Conservation (phyloP, 1,140 invertebrate species). For the Meloidogyne exigua region DNA sequence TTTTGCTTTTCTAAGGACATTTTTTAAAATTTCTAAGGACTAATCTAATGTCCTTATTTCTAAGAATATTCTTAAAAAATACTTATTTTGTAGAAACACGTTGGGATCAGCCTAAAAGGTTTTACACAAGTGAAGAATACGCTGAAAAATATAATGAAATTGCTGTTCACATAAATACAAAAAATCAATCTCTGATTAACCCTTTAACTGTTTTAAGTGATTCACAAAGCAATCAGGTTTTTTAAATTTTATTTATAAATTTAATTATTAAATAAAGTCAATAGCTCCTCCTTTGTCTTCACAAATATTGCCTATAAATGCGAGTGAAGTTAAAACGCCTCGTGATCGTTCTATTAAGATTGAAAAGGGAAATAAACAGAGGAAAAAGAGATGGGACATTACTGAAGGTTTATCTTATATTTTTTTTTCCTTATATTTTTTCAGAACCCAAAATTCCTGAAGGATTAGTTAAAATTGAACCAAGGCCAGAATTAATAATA, state of each 20-base stretch:
- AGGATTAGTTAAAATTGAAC: slow-evolving; percentile 16
- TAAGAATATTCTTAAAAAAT: too few relatives aligned
- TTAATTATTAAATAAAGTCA: neutral
- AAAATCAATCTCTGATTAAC: slow-evolving; percentile 15
- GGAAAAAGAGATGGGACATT: neutral
- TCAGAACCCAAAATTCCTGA: neutral
- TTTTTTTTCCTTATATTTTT: neutral
- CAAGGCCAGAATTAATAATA: slow-evolving; percentile 1
- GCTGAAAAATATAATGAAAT: slow-evolving; percentile 35
- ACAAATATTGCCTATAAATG: neutral
- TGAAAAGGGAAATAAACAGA: neutral
- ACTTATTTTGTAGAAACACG: slow-evolving; percentile 51
- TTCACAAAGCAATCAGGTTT: neutral
- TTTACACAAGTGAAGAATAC: slow-evolving; percentile 61
- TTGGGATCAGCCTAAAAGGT: slow-evolving; percentile 63
- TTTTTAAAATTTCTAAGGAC: neutral
- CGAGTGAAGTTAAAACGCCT: neutral
- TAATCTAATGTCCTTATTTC: too few relatives aligned
- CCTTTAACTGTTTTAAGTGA: neutral
- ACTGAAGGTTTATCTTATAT: neutral
- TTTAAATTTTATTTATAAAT: neutral
- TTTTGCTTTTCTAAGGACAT: slow-evolving; percentile 3
- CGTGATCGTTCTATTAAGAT: neutral
- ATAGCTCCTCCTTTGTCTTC: neutral
- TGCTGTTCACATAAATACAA: neutral